A percentile compares a stretch with the other conserved stretches of the same genome.
Conservation (phyloP, 2,888 invertebrate genomes). For the Phytoseiulus persimilis region DNA sequence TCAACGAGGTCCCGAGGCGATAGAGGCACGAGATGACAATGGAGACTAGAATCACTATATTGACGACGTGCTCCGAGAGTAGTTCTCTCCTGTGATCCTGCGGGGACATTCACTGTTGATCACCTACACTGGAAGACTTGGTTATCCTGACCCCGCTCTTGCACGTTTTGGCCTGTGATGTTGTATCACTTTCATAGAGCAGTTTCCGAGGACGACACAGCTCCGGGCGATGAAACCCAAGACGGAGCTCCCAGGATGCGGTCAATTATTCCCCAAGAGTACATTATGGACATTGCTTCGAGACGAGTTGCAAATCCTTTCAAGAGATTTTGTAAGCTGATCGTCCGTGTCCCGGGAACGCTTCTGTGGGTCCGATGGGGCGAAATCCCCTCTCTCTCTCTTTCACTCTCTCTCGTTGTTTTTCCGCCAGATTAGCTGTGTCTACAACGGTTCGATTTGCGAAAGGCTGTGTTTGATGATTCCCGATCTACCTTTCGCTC, state of each 20-base stretch:
- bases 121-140: no score
- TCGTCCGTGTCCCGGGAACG: not conserved
- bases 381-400: no score
- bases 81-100: no score
- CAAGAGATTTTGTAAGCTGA: not conserved
- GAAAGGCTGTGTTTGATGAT: not conserved
- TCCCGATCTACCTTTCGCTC: not conserved
- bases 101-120: no score
- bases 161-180: no score
- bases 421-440: constrained; percentile 34
- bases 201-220: not conserved
- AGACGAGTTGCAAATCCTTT: not conserved
- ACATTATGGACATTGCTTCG: not conserved
- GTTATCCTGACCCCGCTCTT: no score
- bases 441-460: constrained; percentile 8
- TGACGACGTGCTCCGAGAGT: no score
- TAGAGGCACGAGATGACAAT: not conserved
- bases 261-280: not conserved
- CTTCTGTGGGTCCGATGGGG: not conserved
- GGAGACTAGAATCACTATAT: not conserved
- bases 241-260: not conserved
- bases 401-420: constrained; percentile 7
- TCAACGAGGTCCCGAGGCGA: not conserved
- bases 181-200: not conserved
- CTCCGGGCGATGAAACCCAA: not conserved